Conservation (phyloP, 2,113 vertebrate genomes). For the Leptobrachium ailaonicum region DNA sequence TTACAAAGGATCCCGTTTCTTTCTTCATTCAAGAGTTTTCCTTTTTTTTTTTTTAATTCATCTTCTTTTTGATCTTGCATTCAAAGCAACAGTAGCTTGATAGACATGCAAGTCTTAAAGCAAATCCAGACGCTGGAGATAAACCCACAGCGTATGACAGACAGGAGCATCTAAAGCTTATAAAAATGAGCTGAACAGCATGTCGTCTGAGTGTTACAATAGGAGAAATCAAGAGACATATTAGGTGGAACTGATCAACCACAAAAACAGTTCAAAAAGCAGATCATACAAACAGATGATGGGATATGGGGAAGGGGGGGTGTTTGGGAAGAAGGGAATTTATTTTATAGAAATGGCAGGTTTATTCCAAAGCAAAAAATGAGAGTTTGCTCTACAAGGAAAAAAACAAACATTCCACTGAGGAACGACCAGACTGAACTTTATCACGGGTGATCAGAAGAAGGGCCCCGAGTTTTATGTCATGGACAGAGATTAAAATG, state of each 20-base stretch:
- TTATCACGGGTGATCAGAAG: too few species aligned
- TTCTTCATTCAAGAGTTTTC: slow-evolving; percentile 80
- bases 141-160: slow-evolving; percentile 86
- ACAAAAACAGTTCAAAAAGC: slow-evolving; percentile 87
- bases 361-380: slow-evolving; percentile 54
- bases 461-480: too few species aligned
- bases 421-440: neutral
- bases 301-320: slow-evolving; percentile 43
- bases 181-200: slow-evolving; percentile 78
- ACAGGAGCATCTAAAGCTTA: slow-evolving; percentile 79
- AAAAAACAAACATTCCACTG: neutral
- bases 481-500: too few species aligned
- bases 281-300: slow-evolving; percentile 79
- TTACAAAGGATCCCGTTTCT: slow-evolving; percentile 86
- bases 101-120: slow-evolving; percentile 84
- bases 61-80: slow-evolving; percentile 86
- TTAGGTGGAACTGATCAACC: slow-evolving; percentile 84
- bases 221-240: slow-evolving; percentile 84
- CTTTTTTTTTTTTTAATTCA: slow-evolving; percentile 75
- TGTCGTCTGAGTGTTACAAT: slow-evolving; percentile 81
- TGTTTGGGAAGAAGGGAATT: slow-evolving; percentile 49
- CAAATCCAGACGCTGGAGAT: slow-evolving; percentile 85
- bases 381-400: neutral
- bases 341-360: slow-evolving; percentile 64
- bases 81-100: slow-evolving; percentile 87